phyloP scores from a whole-genome alignment of 2,113 vertebrate species.

The Platanista minor region DNA sequence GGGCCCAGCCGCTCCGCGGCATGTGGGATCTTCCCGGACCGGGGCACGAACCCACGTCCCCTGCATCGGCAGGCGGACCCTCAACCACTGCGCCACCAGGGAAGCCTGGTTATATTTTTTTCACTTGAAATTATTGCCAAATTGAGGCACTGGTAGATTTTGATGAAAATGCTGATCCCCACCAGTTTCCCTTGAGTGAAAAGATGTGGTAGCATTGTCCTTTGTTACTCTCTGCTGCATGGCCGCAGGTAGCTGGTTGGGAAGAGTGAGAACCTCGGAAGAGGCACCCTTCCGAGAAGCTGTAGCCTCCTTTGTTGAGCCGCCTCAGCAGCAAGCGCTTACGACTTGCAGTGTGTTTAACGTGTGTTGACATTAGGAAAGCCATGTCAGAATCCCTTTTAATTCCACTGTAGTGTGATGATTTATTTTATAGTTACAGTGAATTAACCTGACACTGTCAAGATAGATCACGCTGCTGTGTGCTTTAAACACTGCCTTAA shows the following conservation, averaged over 20 bases:
- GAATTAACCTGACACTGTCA: background rate
- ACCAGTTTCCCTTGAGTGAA: background rate
- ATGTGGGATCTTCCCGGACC: too few relatives aligned
- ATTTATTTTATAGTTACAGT: background rate
- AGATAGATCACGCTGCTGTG: background rate
- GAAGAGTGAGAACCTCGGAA: background rate
- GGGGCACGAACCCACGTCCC: too few relatives aligned
- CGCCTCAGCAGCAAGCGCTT: background rate
- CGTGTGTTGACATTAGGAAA: background rate
- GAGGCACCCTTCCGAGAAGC: background rate
- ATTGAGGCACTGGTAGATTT: background rate
- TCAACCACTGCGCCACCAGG: too few relatives aligned
- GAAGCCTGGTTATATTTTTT: background rate
- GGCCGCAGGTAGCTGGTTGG: background rate
- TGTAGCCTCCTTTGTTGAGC: background rate
- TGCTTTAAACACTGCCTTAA: background rate
- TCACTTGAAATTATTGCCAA: background rate
- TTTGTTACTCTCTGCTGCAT: background rate
- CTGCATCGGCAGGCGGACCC: too few relatives aligned
- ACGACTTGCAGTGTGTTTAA: background rate
- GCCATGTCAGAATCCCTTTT: background rate
- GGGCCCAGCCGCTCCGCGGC: too few relatives aligned
- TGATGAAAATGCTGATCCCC: background rate
- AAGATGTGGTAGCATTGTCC: background rate
- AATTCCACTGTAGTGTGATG: background rate